These are phyloP conservation scores for Hoplias malabaricus DNA, from an alignment of 2,113 vertebrate species.

Conservation along the genomic window DNA sequence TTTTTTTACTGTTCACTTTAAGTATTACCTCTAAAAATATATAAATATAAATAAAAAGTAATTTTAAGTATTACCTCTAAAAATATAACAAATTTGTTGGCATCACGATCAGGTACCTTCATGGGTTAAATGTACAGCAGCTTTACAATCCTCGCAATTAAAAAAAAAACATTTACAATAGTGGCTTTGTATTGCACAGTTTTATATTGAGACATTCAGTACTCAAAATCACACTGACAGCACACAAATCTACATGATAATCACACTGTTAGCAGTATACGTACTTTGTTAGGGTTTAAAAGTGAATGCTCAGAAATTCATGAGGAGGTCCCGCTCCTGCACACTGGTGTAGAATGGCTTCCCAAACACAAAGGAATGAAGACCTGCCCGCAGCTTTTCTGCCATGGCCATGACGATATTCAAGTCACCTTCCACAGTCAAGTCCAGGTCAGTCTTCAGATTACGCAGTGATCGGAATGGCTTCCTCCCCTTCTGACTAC, in stretches of 20 bases:
- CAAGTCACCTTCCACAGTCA: constrained; percentile 92
- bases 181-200: no score
- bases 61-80: no score
- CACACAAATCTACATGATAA: neutral
- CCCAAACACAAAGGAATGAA: constrained; percentile 94
- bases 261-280: neutral
- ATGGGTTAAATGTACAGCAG: no score
- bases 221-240: no score
- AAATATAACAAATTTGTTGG: no score
- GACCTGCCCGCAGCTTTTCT: constrained; percentile 93
- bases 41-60: no score
- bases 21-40: no score
- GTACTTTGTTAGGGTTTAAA: neutral
- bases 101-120: no score
- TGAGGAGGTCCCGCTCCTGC: constrained; percentile 89
- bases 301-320: constrained; percentile 79
- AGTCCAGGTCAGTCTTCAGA: constrained; percentile 90
- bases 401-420: constrained; percentile 95
- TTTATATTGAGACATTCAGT: no score
- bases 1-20: no score
- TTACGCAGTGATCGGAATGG: constrained; percentile 89
- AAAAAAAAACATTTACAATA: no score
- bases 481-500: constrained; percentile 94
- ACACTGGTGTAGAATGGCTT: constrained; percentile 91
- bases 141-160: no score